A percentile compares a stretch with the other conserved stretches of the same genome.
These are phyloP conservation scores for Chaenocephalus aceratus DNA, from an alignment of 2,113 vertebrate genomes.

Conservation along the genomic window DNA sequence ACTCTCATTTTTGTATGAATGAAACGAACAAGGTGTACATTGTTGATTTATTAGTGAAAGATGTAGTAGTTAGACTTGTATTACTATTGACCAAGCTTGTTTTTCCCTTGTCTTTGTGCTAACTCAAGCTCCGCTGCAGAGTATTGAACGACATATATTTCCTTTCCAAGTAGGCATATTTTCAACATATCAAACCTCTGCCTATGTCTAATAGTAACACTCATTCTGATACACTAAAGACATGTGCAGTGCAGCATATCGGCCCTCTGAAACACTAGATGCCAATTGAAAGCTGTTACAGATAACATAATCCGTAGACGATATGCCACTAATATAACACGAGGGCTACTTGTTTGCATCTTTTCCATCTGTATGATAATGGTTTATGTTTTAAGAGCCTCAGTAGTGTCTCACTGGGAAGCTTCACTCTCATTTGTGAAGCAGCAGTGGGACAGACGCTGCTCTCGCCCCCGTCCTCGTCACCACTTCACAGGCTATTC, in stretches of 20 bases:
- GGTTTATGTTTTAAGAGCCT: slow-evolving; percentile 54
- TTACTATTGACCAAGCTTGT: neutral
- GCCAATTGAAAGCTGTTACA: slow-evolving; percentile 33
- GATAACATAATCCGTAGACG: slow-evolving; percentile 13
- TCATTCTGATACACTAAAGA: neutral
- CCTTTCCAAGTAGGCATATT: neutral
- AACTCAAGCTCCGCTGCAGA: neutral
- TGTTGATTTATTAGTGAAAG: neutral
- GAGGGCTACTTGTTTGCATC: slow-evolving; percentile 53
- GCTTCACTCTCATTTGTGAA: slow-evolving; percentile 63
- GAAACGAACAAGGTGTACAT: neutral
- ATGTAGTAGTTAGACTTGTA: neutral
- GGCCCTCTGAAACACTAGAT: neutral
- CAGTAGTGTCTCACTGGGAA: slow-evolving; percentile 49
- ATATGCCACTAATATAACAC: slow-evolving; percentile 46
- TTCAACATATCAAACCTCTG: neutral
- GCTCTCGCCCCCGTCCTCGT: slow-evolving; percentile 66
- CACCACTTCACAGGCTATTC: slow-evolving; percentile 80
- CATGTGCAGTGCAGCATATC: neutral
- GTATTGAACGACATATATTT: neutral
- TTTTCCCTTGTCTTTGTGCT: neutral
- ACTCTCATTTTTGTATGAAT: neutral
- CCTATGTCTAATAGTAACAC: neutral
- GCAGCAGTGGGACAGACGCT: slow-evolving; percentile 70
- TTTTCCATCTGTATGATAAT: slow-evolving; percentile 58